Conservation (phyloP, 1,140 invertebrate species). For the Drosophila simulans region DNA sequence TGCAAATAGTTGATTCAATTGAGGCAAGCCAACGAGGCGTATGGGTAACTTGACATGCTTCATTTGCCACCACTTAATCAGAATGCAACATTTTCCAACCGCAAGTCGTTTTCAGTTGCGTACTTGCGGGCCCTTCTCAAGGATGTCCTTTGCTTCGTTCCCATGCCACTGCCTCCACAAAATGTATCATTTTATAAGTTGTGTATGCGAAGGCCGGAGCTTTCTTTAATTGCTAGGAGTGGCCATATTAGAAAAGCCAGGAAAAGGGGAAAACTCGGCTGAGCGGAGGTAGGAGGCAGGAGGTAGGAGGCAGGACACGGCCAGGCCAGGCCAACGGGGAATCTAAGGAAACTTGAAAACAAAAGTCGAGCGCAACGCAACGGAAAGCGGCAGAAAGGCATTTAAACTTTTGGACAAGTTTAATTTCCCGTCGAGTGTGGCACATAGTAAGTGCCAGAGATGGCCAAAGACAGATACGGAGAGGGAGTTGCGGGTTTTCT, state of each 20-base stretch:
- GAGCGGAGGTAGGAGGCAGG: not conserved
- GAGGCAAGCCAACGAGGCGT: conserved; percentile 35
- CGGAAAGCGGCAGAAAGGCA: conserved; percentile 74
- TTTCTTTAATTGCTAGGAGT: conserved; percentile 65
- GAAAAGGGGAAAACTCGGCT: conserved; percentile 2
- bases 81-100: conserved; percentile 13
- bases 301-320: conserved; percentile 1
- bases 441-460: conserved; percentile 37
- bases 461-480: conserved; percentile 23
- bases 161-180: not conserved
- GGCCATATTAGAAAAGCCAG: conserved; percentile 65
- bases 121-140: not conserved
- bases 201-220: conserved; percentile 33
- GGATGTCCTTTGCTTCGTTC: not conserved
- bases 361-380: conserved; percentile 72
- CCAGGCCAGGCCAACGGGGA: conserved; percentile 32
- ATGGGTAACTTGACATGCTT: conserved; percentile 67
- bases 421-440: conserved; percentile 75
- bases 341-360: conserved; percentile 58
- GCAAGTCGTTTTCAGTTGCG: conserved; percentile 8
- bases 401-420: conserved; percentile 81
- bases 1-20: conserved; percentile 17
- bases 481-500: conserved; percentile 2
- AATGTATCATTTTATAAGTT: conserved; percentile 36
- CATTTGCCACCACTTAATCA: conserved; percentile 43